Evolutionary conservation across 2,797 vertebrate species (phyloP).

Genomic region (Chiroxiphia lanceolata): DNA sequence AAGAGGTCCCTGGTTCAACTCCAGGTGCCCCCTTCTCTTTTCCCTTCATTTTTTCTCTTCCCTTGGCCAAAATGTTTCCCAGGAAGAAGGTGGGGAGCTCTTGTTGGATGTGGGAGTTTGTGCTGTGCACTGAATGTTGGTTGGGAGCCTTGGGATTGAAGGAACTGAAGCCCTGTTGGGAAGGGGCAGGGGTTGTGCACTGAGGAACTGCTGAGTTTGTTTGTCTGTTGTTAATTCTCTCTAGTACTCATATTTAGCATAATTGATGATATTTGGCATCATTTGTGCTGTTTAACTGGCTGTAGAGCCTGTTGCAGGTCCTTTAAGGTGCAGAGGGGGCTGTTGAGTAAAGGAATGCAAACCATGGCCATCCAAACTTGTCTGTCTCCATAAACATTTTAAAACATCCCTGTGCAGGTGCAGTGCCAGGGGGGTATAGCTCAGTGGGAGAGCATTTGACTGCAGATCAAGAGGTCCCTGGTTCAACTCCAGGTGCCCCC

Average conservation of each 20-base stretch:
- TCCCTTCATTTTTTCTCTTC: background rate
- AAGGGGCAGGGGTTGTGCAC: background rate
- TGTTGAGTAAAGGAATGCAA: background rate
- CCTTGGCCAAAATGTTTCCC: no score
- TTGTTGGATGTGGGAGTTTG: background rate
- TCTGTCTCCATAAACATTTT: background rate
- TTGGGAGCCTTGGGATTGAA: background rate
- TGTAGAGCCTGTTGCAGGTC: background rate
- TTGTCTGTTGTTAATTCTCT: background rate
- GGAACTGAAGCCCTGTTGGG: background rate
- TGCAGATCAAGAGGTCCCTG: constrained; percentile 70
- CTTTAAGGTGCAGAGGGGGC: background rate
- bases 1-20: constrained; percentile 61
- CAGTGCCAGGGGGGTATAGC: constrained; percentile 39
- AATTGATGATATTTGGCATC: no score
- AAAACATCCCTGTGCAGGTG: no score
- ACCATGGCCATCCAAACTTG: background rate
- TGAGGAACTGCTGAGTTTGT: background rate
- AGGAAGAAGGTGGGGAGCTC: background rate
- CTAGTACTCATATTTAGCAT: background rate
- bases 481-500: constrained; percentile 38
- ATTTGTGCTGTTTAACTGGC: background rate
- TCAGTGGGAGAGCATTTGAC: constrained; percentile 72
- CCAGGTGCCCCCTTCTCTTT: background rate
- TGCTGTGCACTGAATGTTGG: background rate